Percentiles rank a stretch among this genome's conserved stretches.
These are phyloP conservation scores for Stegodyphus dumicola DNA, from an alignment of 1,140 invertebrate genomes.

Conservation along the genomic window DNA sequence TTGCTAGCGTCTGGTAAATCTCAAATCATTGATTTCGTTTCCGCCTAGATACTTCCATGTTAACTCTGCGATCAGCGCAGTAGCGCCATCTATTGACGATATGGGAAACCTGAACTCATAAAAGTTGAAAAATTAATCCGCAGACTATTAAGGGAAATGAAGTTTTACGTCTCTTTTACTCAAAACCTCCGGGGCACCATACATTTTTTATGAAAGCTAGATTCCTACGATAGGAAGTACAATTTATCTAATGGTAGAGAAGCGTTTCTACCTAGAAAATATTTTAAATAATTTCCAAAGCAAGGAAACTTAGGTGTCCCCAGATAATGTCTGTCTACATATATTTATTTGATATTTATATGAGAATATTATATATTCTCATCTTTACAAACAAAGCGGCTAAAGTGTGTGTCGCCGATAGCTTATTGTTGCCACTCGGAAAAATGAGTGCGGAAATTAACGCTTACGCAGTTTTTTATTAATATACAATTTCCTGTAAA, in stretches of 20 bases:
- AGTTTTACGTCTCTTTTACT: not conserved
- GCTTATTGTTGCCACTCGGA: too few relatives aligned
- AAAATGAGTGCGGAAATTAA: too few relatives aligned
- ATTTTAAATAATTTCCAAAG: not conserved
- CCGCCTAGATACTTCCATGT: not conserved
- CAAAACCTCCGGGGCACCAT: not conserved
- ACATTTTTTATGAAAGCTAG: not conserved
- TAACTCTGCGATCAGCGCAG: not conserved
- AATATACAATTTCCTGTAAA: too few relatives aligned
- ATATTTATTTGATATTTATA: too few relatives aligned
- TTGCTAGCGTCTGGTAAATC: constrained; percentile 45
- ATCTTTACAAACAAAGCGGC: too few relatives aligned
- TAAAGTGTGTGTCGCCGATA: too few relatives aligned
- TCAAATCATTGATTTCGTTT: constrained; percentile 45
- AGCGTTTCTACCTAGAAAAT: not conserved
- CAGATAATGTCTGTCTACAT: too few relatives aligned
- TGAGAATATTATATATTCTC: too few relatives aligned
- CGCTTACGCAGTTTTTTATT: too few relatives aligned
- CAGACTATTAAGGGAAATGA: not conserved
- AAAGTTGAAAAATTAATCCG: not conserved
- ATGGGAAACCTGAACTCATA: not conserved
- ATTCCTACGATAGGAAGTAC: not conserved
- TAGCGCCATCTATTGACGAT: constrained; percentile 24
- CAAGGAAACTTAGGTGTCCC: too few relatives aligned
- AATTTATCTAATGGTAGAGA: not conserved